Percentiles rank a stretch among this genome's conserved stretches.
These are phyloP conservation scores for Hymenochirus boettgeri DNA, from an alignment of 2,113 vertebrate genomes.

Conservation along the genomic window DNA sequence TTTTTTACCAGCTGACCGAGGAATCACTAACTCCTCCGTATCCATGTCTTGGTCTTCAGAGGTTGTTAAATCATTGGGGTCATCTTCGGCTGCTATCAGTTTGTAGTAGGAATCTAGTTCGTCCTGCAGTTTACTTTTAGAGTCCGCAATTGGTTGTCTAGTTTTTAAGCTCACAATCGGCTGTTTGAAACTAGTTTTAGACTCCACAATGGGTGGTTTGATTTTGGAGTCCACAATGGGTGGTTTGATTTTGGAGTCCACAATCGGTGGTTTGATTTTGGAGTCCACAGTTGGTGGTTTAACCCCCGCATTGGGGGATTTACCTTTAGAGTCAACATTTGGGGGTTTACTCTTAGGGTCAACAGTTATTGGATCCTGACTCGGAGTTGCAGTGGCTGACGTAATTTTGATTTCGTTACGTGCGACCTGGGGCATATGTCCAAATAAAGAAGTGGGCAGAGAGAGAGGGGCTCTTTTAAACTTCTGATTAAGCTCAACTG, in stretches of 20 bases:
- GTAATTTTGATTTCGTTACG: conserved; percentile 29
- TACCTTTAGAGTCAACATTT: no score
- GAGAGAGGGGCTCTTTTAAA: conserved; percentile 26
- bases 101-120: conserved; percentile 28
- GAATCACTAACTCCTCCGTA: no score
- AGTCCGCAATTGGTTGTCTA: not conserved
- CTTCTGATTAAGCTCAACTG: conserved; percentile 26
- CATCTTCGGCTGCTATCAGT: conserved; percentile 21
- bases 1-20: not conserved
- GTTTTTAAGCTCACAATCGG: no score
- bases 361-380: no score
- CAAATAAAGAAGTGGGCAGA: conserved; percentile 26
- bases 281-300: no score
- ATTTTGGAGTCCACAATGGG: no score
- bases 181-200: no score
- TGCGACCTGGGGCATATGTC: not conserved
- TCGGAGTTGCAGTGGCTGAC: not conserved
- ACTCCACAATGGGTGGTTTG: no score
- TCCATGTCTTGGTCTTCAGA: conserved; percentile 27
- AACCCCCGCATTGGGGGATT: no score
- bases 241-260: no score
- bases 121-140: not conserved
- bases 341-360: no score
- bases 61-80: conserved; percentile 22
- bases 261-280: no score